These are phyloP conservation scores for Sinella curviseta DNA, from an alignment of 1,140 invertebrate genomes.

Conservation along the genomic window DNA sequence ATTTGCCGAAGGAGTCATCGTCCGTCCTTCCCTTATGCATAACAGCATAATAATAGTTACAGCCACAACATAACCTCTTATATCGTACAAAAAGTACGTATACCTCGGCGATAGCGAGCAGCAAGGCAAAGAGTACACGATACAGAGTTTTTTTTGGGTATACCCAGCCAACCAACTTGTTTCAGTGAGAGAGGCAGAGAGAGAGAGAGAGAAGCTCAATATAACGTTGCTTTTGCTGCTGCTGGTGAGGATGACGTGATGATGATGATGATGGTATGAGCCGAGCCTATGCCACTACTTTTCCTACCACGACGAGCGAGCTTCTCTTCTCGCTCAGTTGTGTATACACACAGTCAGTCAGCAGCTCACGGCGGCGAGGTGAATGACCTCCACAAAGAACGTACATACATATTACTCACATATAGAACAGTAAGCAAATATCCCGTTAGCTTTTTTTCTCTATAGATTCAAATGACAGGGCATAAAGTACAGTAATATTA, in stretches of 20 bases:
- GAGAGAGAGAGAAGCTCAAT: neutral
- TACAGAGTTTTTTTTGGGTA: neutral
- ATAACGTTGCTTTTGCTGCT: constrained; percentile 11
- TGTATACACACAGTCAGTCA: constrained; percentile 16
- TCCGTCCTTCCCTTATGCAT: constrained; percentile 23
- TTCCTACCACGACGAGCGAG: neutral
- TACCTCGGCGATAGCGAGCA: neutral
- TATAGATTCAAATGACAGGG: neutral
- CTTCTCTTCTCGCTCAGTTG: neutral
- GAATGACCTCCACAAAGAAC: neutral
- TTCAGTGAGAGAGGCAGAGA: neutral
- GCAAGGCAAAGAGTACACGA: neutral
- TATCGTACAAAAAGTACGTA: neutral
- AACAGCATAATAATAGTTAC: neutral
- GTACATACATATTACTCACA: constrained; percentile 5
- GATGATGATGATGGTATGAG: neutral
- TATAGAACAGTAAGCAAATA: neutral
- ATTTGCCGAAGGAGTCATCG: constrained; percentile 10
- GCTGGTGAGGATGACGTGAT: neutral
- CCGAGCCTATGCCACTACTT: constrained; percentile 26
- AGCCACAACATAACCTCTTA: constrained; percentile 24
- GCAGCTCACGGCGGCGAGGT: constrained; percentile 19
- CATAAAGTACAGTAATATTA: neutral
- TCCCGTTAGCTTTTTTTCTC: constrained; percentile 16
- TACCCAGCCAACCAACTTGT: neutral